A percentile compares a stretch with the other conserved stretches of the same genome.
phyloP scores from a whole-genome alignment of 2,888 invertebrate species.

The Calameuta pallipes region DNA sequence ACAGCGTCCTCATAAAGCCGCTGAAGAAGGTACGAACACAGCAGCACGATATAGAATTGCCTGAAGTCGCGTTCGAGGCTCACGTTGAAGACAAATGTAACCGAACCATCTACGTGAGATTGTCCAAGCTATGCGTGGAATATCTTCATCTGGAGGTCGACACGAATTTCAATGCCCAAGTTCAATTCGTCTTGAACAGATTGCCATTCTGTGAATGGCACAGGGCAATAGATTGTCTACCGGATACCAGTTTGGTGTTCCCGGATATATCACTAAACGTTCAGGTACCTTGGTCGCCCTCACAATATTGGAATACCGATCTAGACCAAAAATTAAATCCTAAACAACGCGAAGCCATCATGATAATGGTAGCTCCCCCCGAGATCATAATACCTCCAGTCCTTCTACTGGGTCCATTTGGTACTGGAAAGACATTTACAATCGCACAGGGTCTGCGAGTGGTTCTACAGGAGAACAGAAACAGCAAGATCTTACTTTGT shows the following conservation, averaged over 20 bases:
- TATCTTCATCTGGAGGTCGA: conserved; percentile 74
- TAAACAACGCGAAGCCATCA: conserved; percentile 83
- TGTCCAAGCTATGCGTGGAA: conserved; percentile 76
- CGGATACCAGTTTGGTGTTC: conserved; percentile 78
- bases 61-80: conserved; percentile 76
- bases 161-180: conserved; percentile 75
- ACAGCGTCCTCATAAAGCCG: conserved; percentile 72
- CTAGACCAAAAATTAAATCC: conserved; percentile 77
- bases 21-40: conserved; percentile 24
- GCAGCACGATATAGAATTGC: conserved; percentile 41
- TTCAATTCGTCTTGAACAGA: conserved; percentile 85
- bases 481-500: conserved; percentile 81
- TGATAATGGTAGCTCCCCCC: conserved; percentile 78
- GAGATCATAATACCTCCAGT: conserved; percentile 76
- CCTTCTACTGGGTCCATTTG: conserved; percentile 82
- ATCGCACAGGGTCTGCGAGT: conserved; percentile 71
- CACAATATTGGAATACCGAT: conserved; percentile 75
- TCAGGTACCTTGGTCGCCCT: conserved; percentile 76
- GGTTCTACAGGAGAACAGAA: conserved; percentile 71
- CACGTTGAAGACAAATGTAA: conserved; percentile 84
- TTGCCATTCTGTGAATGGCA: conserved; percentile 88
- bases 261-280: conserved; percentile 71
- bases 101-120: conserved; percentile 79
- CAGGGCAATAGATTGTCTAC: conserved; percentile 81
- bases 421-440: conserved; percentile 90